Evolutionary conservation across 2,797 vertebrate genomes (phyloP), one percentile per base, ranked within the genome.

Genomic region (Chaetodon trifasciatus): DNA sequence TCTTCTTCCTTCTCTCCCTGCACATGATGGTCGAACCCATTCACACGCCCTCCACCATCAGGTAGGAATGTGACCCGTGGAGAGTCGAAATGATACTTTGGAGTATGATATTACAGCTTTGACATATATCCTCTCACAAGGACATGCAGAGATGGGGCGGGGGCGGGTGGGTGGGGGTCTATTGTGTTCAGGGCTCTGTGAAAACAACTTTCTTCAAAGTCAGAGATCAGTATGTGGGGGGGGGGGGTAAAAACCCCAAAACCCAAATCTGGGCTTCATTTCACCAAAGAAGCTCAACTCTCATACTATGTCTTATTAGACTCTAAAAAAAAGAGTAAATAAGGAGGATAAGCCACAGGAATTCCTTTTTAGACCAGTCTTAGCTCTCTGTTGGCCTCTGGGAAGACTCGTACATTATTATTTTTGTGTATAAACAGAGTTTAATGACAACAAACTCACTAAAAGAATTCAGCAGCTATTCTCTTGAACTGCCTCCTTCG

Each of bases 61-160:
- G 28, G 8, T 35, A 91, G 81, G 89, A 92, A 93, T 92, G 90
- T 83, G 84, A 91, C 89, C 82, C 64, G 61, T 49, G 79, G 68
- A 85, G 77, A 71, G 86, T 55, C 64, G 21, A 73, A 86, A 69
- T 66, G 89, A 87, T 88, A 86, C 79, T 71, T 80, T 70, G 74
- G 69, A 63, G 91, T 85, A 81, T 92, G 89, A 86, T 84, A 84
- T 92, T 93, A 86, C 90, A 79, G 67, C 63, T 78, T 74, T 86
- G 90, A 88, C 92, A 87, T 85, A 76, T 78, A 86, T 87, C 85
- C 84, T 67, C 81, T 73, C 39, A 70, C 85, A 83, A 78, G 84
- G 84, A 78, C 88, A 90, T 57, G 70, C 47, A 23, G 47, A 23
- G 81, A 52, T 69, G 64, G 74, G 62, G 73, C 19, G 35, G 37